Base-by-base conservation (phyloP, 1,140 invertebrate species). In the Monomorium pharaonis region DNA sequence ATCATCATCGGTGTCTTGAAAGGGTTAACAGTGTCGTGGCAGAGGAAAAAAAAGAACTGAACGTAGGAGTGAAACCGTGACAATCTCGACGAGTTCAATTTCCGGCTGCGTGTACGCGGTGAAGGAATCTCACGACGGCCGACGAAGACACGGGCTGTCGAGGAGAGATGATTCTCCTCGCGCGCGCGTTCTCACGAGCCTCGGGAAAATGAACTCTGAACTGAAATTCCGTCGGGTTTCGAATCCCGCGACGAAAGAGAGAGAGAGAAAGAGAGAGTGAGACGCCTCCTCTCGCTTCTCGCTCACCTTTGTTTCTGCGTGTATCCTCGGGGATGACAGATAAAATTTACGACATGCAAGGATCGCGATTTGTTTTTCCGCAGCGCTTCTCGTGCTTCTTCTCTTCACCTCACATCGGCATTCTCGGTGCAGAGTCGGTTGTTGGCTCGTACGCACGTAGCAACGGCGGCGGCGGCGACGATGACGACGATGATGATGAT, bases 341-440 rank as follows among this genome's bases (percentile, higher is more conserved):
- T 83, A 54, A 72, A 58, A 67, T 67, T 83, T 83, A 83, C 10
- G 33, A 80, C 18, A 83, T 42, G 67, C 51, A 27, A 47, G 14
- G n/a, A 83, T 72, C 37, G 49, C 33, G 51, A 2, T 63, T 51
- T 27, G 16, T 30, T 33, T 18, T 67, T 30, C 27, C 51, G 67
- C n/a, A 72, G 21, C 27, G 16, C 12, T 42, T n/a, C n/a, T n/a
- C n/a, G n/a, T 21, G 44, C 12, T 30, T 76, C 42, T 77, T 74
- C 51, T 44, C 78, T 72, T 81, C 51, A 83, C 78, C 58, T 81
- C 51, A 83, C 78, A 72, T 6, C 21, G 67, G 51, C 51, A 72
- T 60, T 58, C 33, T 54, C 67, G 14, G 37, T 21, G n/a, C n/a
- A n/a, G n/a, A 0, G 63, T 56, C 18, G n/a, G 24, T 42, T 56